Evolutionary conservation across 2,888 invertebrate genomes (phyloP), one percentile per base, ranked within the genome.

Genomic region (Bhutanitis thaidina): DNA sequence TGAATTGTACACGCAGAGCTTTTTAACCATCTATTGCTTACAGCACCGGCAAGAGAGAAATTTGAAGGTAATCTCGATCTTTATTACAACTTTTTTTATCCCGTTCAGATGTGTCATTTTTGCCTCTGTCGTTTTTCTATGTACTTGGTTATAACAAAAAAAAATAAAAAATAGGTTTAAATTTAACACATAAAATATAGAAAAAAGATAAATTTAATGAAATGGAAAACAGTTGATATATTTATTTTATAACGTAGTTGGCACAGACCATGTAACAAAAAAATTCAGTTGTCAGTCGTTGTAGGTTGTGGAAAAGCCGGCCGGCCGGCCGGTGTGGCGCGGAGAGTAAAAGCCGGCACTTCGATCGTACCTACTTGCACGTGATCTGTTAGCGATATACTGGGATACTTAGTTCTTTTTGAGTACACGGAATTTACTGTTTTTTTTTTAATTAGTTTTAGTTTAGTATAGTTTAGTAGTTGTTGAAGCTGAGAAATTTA

Each of bases 311-410:
- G 27, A 27, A 5, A 27, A 27, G 27, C 27, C 27, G 27, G 27
- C 27, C 20, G 20, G 54, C 57, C 55, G 56, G 54, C 58, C 58
- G 56, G 55, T 67, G 53, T 53, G 57, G 56, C 20, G 43, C 7
- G 41, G 39, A 43, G 46, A 15, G 25, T 20, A 15, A 8, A 25
- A 34, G 37, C 52, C 54, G 55, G 54, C 50, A 36, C 39, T 51
- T 47, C 49, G 41, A 43, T 53, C 43, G 39, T 29, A 37, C 46
- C 35, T 27, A 39, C 35, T 7, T 27, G 35, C 45, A 50, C 49
- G 46, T 46, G 49, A 43, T 46, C 49, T 35, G 10, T 40, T 29
- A 27, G 37, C 46, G 32, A 25, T 36, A 25, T 36, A 27, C 35
- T 51, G 45, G 39, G 35, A 50, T 39, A 13, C 29, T 50, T 39